These are phyloP conservation scores for Collichthys lucidus DNA, from an alignment of 2,113 vertebrate genomes.

Conservation along the genomic window DNA sequence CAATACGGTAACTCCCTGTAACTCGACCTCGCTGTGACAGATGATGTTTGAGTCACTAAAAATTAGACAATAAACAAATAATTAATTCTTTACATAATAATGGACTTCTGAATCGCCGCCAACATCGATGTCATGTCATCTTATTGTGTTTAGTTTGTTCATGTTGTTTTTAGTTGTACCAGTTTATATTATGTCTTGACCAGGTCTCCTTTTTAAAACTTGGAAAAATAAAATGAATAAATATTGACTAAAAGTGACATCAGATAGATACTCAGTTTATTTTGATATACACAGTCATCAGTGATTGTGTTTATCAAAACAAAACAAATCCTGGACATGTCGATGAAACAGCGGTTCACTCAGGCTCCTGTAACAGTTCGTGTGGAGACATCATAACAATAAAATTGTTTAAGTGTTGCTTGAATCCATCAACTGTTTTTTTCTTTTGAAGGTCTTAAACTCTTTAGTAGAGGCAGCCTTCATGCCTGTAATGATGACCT, in stretches of 20 bases:
- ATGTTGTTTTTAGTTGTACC: not conserved
- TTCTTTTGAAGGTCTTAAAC: not conserved
- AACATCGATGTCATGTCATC: no score
- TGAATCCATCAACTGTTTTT: not conserved
- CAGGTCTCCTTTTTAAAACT: not conserved
- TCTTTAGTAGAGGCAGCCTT: not conserved
- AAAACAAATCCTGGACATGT: not conserved
- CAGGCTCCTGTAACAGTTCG: not conserved
- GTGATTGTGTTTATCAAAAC: not conserved
- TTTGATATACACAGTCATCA: not conserved
- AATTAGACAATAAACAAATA: not conserved
- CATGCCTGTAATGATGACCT: no score
- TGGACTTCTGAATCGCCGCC: not conserved
- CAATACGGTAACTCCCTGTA: not conserved
- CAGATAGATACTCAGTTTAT: not conserved
- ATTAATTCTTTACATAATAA: not conserved
- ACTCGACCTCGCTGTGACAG: not conserved
- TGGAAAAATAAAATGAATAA: not conserved
- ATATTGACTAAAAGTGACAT: not conserved
- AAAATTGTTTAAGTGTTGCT: not conserved
- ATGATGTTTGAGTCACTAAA: not conserved
- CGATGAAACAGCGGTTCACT: not conserved
- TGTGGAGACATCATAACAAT: not conserved
- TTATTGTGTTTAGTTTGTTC: not conserved
- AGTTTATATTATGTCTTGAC: not conserved